These are phyloP conservation scores for Heliornis fulica DNA, from an alignment of 2,113 vertebrate genomes.

Conservation along the genomic window DNA sequence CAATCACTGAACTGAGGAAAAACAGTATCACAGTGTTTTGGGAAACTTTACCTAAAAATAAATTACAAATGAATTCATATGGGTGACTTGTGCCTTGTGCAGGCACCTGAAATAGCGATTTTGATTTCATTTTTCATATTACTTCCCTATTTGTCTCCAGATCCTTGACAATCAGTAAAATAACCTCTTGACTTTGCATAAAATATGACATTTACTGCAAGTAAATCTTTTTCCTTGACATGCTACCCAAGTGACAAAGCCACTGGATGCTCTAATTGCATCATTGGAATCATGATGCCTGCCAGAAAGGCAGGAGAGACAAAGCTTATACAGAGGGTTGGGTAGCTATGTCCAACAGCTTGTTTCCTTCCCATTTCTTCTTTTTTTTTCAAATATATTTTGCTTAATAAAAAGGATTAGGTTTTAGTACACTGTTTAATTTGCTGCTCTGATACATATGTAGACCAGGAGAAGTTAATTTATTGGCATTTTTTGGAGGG, in stretches of 20 bases:
- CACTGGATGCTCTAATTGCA: neutral
- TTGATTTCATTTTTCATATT: neutral
- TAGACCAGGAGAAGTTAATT: neutral
- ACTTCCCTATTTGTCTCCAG: conserved; percentile 1
- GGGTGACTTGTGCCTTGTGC: neutral
- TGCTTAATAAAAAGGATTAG: neutral
- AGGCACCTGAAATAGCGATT: conserved; percentile 8
- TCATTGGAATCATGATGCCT: neutral
- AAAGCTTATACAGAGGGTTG: neutral
- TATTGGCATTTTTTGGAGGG: neutral
- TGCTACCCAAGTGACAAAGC: neutral
- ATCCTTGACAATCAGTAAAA: neutral
- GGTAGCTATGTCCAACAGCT: neutral
- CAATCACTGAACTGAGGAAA: neutral
- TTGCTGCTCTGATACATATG: neutral
- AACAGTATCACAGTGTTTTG: neutral
- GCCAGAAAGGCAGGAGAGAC: neutral
- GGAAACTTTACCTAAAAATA: neutral
- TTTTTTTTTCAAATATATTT: neutral
- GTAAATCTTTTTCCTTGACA: neutral
- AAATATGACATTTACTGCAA: neutral
- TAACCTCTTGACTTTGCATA: neutral
- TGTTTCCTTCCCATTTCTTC: neutral
- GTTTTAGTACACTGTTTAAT: neutral
- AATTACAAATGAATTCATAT: neutral